A percentile compares a stretch with the other conserved stretches of the same genome.
These are phyloP conservation scores for Formicarius rufipectus DNA, from an alignment of 2,113 vertebrate species.

Conservation along the genomic window DNA sequence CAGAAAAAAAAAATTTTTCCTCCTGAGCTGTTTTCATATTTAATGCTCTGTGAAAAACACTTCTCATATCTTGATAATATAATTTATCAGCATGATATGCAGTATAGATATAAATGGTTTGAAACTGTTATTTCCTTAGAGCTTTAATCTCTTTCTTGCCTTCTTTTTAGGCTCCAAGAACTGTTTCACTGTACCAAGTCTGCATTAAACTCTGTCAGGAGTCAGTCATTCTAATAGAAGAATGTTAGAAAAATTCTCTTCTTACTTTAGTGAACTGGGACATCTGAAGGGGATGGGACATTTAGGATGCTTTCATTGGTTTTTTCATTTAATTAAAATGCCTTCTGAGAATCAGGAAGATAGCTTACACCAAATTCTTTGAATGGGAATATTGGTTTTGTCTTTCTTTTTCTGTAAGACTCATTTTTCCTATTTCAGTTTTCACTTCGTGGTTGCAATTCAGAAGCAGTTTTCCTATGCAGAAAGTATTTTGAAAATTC, in stretches of 20 bases:
- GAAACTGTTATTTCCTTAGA: not conserved
- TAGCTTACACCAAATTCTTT: not conserved
- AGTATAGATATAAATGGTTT: not conserved
- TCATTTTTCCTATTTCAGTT: not conserved
- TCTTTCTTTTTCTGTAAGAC: not conserved
- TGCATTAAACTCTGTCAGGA: not conserved
- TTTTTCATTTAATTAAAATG: not conserved
- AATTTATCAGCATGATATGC: not conserved
- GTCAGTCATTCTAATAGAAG: not conserved
- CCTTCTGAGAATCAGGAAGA: not conserved
- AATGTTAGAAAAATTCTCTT: not conserved
- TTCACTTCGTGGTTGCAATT: not conserved
- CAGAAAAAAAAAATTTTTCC: not conserved
- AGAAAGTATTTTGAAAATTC: not conserved
- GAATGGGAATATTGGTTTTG: not conserved
- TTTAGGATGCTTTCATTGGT: not conserved
- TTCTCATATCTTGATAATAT: not conserved
- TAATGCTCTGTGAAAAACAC: slow-evolving; percentile 15
- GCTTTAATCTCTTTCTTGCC: not conserved
- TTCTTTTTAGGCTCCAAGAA: not conserved
- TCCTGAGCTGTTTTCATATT: not conserved
- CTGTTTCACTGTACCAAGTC: not conserved
- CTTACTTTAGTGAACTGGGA: not conserved
- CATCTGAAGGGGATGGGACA: not conserved
- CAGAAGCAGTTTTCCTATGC: not conserved